A percentile compares a stretch with the other conserved stretches of the same genome.
These are phyloP conservation scores for Haliclona indistincta DNA, from an alignment of 37 sponge, comb jelly and placozoan genomes.

Conservation along the genomic window DNA sequence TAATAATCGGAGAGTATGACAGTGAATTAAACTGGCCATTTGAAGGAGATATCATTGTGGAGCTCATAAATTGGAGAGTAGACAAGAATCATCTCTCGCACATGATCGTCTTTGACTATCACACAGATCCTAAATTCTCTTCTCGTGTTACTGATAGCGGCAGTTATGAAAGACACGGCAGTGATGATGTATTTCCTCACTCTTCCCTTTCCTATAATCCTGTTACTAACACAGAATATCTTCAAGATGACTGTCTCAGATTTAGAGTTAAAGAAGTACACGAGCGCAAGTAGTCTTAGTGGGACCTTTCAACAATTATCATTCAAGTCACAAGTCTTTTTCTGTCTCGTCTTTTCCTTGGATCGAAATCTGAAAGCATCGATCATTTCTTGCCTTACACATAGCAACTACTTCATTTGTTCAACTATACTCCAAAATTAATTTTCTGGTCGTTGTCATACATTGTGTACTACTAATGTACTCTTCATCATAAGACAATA, in stretches of 20 bases:
- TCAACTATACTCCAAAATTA: no score
- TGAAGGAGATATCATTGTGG: neutral
- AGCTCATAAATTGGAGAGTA: conserved; percentile 1
- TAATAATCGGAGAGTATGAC: conserved; percentile 35
- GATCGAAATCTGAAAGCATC: no score
- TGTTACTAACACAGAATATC: neutral
- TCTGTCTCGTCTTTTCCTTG: no score
- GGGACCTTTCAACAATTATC: no score
- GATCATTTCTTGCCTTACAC: no score
- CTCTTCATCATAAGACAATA: no score
- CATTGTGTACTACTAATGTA: no score
- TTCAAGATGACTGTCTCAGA: conserved; percentile 12
- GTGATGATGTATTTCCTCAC: neutral
- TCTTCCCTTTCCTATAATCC: neutral
- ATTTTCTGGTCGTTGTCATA: no score
- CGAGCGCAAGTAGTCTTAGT: no score
- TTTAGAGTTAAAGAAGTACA: conserved; percentile 2
- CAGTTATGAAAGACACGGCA: neutral
- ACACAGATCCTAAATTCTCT: neutral
- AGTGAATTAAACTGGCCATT: conserved; percentile 28
- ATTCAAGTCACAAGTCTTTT: no score
- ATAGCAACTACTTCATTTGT: no score
- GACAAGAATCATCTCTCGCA: neutral
- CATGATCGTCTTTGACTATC: neutral
- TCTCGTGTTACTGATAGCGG: conserved; percentile 1